Percentiles rank a stretch among this genome's conserved stretches.
Evolutionary conservation across 2,888 invertebrate genomes (phyloP).

Genomic region (Neocrepidodera transversa): DNA sequence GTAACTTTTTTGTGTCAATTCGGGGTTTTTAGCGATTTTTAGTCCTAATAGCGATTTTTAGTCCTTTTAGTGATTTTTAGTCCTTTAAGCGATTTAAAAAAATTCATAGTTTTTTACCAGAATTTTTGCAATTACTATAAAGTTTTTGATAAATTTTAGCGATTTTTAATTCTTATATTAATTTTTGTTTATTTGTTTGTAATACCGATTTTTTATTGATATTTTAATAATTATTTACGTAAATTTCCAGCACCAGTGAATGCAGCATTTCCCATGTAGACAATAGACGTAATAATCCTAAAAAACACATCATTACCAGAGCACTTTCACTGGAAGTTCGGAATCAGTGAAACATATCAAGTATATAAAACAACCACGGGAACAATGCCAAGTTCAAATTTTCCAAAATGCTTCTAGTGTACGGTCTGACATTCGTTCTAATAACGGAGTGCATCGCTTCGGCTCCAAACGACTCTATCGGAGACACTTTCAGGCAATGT

Average conservation of each 20-base stretch:
- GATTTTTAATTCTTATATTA: too few relatives aligned
- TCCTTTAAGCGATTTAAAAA: too few relatives aligned
- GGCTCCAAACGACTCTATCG: conserved; percentile 22
- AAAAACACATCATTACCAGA: conserved; percentile 43
- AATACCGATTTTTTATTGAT: too few relatives aligned
- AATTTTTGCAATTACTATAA: too few relatives aligned
- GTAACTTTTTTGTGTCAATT: too few relatives aligned
- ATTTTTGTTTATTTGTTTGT: too few relatives aligned
- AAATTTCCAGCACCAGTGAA: conserved; percentile 22
- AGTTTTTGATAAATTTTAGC: too few relatives aligned
- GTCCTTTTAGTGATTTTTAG: too few relatives aligned
- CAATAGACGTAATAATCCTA: conserved; percentile 40
- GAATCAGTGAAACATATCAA: conserved; percentile 49
- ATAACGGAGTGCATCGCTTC: conserved; percentile 4
- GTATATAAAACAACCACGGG: conserved; percentile 45
- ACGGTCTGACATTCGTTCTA: conserved; percentile 19
- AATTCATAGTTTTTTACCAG: too few relatives aligned
- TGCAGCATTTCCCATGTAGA: conserved; percentile 30
- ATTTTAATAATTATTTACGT: too few relatives aligned
- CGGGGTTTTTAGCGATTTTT: too few relatives aligned
- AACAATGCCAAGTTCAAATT: conserved; percentile 44
- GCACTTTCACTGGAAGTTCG: conserved; percentile 51
- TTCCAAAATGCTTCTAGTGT: conserved; percentile 41
- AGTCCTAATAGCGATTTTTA: too few relatives aligned
- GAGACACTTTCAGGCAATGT: conserved; percentile 58